phyloP scores from a whole-genome alignment of 1,140 invertebrate species.

The Hestina assimilis region DNA sequence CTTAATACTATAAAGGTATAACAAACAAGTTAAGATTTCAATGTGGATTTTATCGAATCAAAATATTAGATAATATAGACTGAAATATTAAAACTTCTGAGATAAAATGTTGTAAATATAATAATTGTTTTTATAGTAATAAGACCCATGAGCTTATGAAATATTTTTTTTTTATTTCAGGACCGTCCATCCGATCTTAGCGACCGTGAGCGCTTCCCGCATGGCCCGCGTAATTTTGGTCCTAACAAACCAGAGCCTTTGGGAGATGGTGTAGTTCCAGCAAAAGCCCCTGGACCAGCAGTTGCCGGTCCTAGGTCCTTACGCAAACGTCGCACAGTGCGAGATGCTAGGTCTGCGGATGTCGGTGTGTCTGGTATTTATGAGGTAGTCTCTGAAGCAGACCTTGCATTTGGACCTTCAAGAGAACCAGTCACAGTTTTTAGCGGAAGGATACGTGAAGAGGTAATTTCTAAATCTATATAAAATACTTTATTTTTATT shows the following conservation, averaged over 20 bases:
- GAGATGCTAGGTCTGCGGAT: slow-evolving; percentile 88
- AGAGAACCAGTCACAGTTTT: slow-evolving; percentile 91
- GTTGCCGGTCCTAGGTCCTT: slow-evolving; percentile 80
- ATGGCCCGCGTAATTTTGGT: slow-evolving; percentile 87
- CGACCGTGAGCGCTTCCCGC: slow-evolving; percentile 87
- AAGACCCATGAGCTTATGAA: too few species aligned
- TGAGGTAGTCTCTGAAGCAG: slow-evolving; percentile 94
- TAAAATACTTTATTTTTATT: neutral
- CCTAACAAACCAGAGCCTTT: slow-evolving; percentile 53
- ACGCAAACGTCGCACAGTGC: slow-evolving; percentile 82
- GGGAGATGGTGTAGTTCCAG: slow-evolving; percentile 52
- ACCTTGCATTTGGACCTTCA: slow-evolving; percentile 93
- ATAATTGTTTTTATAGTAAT: too few species aligned
- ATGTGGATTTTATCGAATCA: too few species aligned
- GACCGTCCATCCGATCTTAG: slow-evolving; percentile 79
- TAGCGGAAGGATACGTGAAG: slow-evolving; percentile 90
- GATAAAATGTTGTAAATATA: too few species aligned
- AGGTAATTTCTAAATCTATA: slow-evolving; percentile 76
- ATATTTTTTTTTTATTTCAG: too few species aligned
- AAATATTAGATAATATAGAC: too few species aligned
- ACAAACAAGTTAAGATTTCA: too few species aligned
- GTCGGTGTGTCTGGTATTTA: slow-evolving; percentile 92
- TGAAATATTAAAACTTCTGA: too few species aligned
- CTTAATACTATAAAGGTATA: too few species aligned
- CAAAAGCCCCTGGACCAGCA: slow-evolving; percentile 68